Conservation (phyloP, 2,797 vertebrate genomes). For the Neosilurus mollespiculum region DNA sequence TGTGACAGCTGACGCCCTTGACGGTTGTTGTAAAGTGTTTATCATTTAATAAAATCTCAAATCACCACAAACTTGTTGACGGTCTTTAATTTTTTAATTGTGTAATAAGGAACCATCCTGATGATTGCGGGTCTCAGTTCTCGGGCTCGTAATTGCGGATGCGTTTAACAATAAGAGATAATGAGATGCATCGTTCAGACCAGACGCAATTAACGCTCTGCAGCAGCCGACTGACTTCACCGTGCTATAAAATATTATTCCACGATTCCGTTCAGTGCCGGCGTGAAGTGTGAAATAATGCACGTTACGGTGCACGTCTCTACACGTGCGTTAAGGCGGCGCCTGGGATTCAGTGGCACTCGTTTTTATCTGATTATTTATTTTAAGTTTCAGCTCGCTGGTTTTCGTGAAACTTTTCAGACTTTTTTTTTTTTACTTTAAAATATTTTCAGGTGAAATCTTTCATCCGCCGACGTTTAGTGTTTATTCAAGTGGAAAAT, state of each 20-base stretch:
- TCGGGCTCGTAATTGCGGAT: neutral
- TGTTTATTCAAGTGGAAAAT: neutral
- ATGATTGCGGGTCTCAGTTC: neutral
- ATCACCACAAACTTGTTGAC: neutral
- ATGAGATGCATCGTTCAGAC: neutral
- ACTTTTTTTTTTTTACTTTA: neutral
- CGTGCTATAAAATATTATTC: neutral
- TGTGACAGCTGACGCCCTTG: too few species aligned
- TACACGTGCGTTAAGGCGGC: neutral
- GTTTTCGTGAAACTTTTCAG: neutral
- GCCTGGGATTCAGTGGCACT: neutral
- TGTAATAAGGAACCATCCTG: neutral
- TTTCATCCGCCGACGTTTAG: neutral
- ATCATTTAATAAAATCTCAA: too few species aligned
- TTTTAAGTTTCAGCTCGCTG: neutral
- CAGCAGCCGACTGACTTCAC: neutral
- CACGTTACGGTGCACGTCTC: too few species aligned
- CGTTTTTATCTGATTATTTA: neutral
- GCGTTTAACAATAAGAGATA: neutral
- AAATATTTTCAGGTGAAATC: neutral
- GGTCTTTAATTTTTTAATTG: neutral
- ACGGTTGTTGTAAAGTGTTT: neutral
- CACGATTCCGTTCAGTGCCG: neutral
- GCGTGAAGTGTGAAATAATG: neutral
- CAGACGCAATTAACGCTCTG: neutral